Conservation (phyloP, 2,797 vertebrate genomes). For the Dermochelys coriacea region DNA sequence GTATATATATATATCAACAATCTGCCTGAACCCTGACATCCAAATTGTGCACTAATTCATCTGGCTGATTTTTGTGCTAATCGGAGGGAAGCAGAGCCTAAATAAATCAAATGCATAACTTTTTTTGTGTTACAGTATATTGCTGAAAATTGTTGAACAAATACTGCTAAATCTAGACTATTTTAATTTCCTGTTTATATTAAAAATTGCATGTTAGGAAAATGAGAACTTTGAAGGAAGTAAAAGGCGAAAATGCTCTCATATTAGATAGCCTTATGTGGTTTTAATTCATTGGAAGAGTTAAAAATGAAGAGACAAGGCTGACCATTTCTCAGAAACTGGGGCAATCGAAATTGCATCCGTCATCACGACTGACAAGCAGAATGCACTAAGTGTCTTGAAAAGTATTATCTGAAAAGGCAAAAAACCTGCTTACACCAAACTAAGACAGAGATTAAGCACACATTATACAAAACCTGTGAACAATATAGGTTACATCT, state of each 20-base stretch:
- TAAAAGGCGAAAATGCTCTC: neutral
- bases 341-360: neutral
- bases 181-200: neutral
- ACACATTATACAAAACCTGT: neutral
- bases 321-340: neutral
- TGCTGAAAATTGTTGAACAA: neutral
- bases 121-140: neutral
- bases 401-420: neutral
- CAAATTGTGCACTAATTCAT: neutral
- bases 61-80: neutral
- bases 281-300: neutral
- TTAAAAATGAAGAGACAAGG: neutral
- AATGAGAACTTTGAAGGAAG: neutral
- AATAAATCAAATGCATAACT: neutral
- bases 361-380: neutral
- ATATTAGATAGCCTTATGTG: neutral
- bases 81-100: neutral
- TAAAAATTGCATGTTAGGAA: neutral
- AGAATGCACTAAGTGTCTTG: neutral
- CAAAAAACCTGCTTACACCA: neutral
- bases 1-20: neutral
- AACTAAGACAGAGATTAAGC: neutral
- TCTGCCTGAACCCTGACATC: neutral
- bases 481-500: neutral
- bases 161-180: neutral